Percentiles rank a stretch among this genome's conserved stretches.
Conservation (phyloP, 2,888 invertebrate species). For the Scaptomyza polygonia region DNA sequence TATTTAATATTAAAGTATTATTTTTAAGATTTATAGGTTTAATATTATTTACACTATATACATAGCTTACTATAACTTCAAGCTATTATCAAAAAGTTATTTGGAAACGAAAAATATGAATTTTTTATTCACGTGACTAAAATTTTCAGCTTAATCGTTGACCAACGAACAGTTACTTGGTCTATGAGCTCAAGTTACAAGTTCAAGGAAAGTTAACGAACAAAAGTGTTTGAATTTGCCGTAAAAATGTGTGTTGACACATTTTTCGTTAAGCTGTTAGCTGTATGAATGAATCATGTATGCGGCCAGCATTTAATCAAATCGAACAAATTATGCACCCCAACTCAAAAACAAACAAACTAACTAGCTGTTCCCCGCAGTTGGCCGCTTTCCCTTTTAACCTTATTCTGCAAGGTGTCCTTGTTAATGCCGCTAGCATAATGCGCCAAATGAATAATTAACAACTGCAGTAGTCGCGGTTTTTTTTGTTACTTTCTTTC, state of each 20-base stretch:
- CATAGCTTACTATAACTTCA: too few species aligned
- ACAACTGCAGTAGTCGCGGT: conserved; percentile 67
- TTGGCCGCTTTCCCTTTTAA: background rate
- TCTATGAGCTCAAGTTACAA: too few species aligned
- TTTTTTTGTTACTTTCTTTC: conserved; percentile 14
- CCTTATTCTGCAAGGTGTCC: conserved; percentile 47
- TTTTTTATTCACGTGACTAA: too few species aligned
- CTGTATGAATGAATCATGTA: conserved; percentile 18
- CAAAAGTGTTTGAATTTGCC: background rate
- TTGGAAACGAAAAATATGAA: too few species aligned
- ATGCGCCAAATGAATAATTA: conserved; percentile 75
- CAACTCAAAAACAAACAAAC: background rate
- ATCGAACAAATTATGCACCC: conserved; percentile 16
- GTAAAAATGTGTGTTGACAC: background rate
- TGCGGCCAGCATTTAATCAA: conserved; percentile 40
- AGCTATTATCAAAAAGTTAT: too few species aligned
- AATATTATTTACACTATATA: too few species aligned
- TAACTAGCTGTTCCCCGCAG: background rate
- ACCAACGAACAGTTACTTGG: too few species aligned
- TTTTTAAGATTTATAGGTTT: too few species aligned
- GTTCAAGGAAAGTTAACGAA: too few species aligned
- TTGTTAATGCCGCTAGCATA: conserved; percentile 48
- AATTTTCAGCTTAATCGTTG: too few species aligned
- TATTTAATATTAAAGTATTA: too few species aligned
- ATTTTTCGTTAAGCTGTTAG: background rate